Evolutionary conservation across 2,113 vertebrate species (phyloP), one percentile per base, ranked within the genome.

Genomic region (Erinaceus europaeus): DNA sequence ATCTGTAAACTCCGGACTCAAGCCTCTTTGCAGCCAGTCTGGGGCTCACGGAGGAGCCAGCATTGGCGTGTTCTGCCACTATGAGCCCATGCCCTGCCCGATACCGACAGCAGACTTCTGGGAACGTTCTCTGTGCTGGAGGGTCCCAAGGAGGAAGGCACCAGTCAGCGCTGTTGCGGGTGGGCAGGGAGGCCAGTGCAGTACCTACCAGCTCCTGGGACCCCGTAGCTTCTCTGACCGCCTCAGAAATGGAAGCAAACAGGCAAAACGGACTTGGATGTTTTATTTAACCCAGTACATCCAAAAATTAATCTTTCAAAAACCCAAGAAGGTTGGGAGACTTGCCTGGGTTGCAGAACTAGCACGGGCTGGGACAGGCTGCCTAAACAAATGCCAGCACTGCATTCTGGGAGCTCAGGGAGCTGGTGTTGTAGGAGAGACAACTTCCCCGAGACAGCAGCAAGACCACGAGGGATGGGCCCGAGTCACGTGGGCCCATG

Each of bases 1-100:
- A n/a, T 36, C 46, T 88, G 42, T 90, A 80, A 84, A 87, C 65
- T 64, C 44, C 55, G 74, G 85, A 86, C 50, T n/a, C 11, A 32
- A 95, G 65, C 20, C 10, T 27, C 40, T 86, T 87, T 65, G 76
- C 52, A 53, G 53, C 20, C 27, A 65, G 69, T 9, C 3, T 29
- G 11, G 34, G 77, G 8, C n/a, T 48, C 50, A 42, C 10, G 2
- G 62, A 50, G 15, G 68, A 72, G 34, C 4, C 29, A 72, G 29
- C 5, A 18, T n/a, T 57, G 62, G 13, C 40, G 2, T 17, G 7
- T 3, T 17, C 10, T 4, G 27, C 55, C n/a, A 5, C 29, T 6
- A 2, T 10, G 9, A 0, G 9, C 25, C 1, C 10, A 0, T 21
- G 42, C 23, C 46, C 38, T 25, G 36, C 27, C 62, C 23, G 20